Percentiles rank a stretch among this genome's conserved stretches.
Conservation (phyloP, 2,888 invertebrate genomes). For the Hermaeophaga mercurialis region DNA sequence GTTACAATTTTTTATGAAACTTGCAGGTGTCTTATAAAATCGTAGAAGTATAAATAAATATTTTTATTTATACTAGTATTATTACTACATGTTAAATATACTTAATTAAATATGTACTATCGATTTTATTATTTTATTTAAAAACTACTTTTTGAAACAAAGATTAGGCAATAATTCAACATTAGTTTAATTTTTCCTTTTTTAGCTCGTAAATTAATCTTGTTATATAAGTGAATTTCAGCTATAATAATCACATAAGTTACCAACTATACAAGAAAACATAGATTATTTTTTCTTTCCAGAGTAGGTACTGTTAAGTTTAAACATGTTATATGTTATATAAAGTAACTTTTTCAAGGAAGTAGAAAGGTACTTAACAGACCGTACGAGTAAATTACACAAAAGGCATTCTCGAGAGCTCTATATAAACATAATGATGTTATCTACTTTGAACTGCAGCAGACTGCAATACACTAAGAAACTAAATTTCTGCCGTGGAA, state of each 20-base stretch:
- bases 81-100: too few species aligned
- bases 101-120: too few species aligned
- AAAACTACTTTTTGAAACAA: too few species aligned
- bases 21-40: too few species aligned
- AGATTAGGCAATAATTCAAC: too few species aligned
- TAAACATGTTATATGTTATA: constrained; percentile 5
- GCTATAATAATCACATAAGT: background rate
- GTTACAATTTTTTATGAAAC: too few species aligned
- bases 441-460: constrained; percentile 40
- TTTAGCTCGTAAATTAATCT: too few species aligned
- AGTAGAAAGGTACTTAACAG: constrained; percentile 27
- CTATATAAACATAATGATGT: constrained; percentile 31
- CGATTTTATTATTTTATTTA: too few species aligned
- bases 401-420: constrained; percentile 37
- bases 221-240: background rate
- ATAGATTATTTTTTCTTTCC: constrained; percentile 1
- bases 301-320: constrained; percentile 1
- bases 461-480: constrained; percentile 33
- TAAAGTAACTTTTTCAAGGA: constrained; percentile 26
- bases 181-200: too few species aligned
- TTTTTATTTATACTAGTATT: too few species aligned
- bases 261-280: background rate
- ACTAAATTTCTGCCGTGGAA: too few species aligned
- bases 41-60: too few species aligned
- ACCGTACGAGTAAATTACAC: constrained; percentile 25